phyloP scores from a whole-genome alignment of 2,888 invertebrate genomes.

The Nephrocerus scutellatus region DNA sequence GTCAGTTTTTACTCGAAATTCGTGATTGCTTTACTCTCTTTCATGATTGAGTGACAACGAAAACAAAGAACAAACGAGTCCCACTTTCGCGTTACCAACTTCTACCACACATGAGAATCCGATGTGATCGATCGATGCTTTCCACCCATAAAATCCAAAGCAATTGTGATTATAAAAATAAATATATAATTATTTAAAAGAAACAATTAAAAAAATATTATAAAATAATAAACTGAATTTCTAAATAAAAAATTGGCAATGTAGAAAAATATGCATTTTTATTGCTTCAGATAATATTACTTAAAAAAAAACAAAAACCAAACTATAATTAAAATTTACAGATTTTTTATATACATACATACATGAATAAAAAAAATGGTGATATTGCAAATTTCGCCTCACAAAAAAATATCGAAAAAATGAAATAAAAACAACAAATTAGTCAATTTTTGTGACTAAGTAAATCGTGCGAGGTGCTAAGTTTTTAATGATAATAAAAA shows the following conservation, averaged over 20 bases:
- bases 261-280: too few relatives aligned
- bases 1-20: too few relatives aligned
- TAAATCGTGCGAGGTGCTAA: constrained; percentile 22
- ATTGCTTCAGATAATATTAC: too few relatives aligned
- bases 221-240: neutral
- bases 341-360: too few relatives aligned
- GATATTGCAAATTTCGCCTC: constrained; percentile 22
- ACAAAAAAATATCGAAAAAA: constrained; percentile 9
- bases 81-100: too few relatives aligned
- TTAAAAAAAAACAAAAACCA: too few relatives aligned
- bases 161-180: constrained; percentile 21
- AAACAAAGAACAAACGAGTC: too few relatives aligned
- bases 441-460: constrained; percentile 17
- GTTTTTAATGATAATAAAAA: constrained; percentile 4
- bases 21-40: too few relatives aligned
- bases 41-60: too few relatives aligned
- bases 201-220: constrained; percentile 7
- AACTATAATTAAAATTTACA: too few relatives aligned
- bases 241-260: neutral
- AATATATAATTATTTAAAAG: constrained; percentile 4
- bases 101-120: too few relatives aligned
- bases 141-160: constrained; percentile 25
- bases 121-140: constrained; percentile 24
- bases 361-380: too few relatives aligned
- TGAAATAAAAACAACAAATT: constrained; percentile 3